phyloP scores from a whole-genome alignment of 2,888 invertebrate species.

The Lapara coniferarum region DNA sequence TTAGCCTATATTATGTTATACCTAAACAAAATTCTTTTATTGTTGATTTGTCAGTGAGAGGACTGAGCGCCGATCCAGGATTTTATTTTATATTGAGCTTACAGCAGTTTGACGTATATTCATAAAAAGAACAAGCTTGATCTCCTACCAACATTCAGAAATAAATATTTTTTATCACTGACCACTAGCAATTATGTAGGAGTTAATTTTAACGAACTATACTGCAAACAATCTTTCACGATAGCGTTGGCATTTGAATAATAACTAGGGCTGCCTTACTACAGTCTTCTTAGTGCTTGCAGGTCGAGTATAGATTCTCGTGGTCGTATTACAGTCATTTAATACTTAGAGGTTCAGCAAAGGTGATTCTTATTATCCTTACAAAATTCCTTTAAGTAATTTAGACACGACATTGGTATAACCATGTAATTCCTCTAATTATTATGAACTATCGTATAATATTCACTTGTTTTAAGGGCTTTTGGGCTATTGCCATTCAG shows the following conservation, averaged over 20 bases:
- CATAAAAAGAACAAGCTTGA: no score
- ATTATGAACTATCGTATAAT: background rate
- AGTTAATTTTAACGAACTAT: background rate
- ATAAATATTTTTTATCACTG: no score
- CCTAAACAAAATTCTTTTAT: no score
- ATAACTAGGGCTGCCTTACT: background rate
- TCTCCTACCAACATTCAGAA: no score
- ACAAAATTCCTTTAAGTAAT: background rate
- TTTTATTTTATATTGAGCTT: no score
- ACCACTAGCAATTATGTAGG: background rate
- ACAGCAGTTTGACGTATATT: no score
- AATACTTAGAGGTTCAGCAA: constrained; percentile 1
- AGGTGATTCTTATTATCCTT: constrained; percentile 10
- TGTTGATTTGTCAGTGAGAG: no score
- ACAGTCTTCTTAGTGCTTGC: background rate
- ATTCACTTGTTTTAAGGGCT: background rate
- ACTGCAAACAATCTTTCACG: background rate
- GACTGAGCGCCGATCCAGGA: no score
- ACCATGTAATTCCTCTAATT: background rate
- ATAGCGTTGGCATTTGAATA: constrained; percentile 3
- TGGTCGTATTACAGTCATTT: background rate
- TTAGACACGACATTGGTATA: background rate
- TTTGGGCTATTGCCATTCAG: no score
- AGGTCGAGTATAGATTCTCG: no score
- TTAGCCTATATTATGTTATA: no score